Base-by-base conservation (phyloP, 2,113 vertebrate genomes). In the Anhinga rufa region DNA sequence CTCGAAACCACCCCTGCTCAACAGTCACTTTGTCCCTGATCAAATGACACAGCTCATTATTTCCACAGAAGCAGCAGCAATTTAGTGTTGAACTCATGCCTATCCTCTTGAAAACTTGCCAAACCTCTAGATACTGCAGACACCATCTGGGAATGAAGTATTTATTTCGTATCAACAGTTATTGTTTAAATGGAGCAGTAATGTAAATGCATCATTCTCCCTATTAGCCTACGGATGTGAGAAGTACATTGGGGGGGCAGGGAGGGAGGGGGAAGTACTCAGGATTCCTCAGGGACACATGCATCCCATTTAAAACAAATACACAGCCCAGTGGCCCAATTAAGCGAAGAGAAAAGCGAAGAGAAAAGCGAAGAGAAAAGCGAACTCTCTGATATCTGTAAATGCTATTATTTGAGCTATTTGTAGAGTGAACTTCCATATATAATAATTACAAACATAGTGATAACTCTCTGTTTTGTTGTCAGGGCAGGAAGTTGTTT, bases 141-240 rank as follows among this genome's bases (percentile, higher is more conserved):
- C 3, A 10, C 10, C 87, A 88, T 82, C 92, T 57, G 66, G 36
- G 66, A 95, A 91, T 69, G 4, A 82, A 92, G 65, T 80, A 82
- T 84, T 93, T 95, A 17, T 93, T 95, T 89, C 52, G 82, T 91
- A 84, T 49, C 52, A 92, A 76, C 14, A 57, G 14, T 87, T 94
- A 85, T 29, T 82, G 65, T 85, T 95, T 91, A 95, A 97, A 91
- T 76, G 65, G 48, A 95, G 36, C 44, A 64, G 29, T 76, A 87
- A 91, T 44, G 17, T 66, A 89, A 92, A 87, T 32, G 52, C 54
- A 82, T 71, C 19, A 40, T 76, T 84, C 48, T 76, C 48, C 52
- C 29, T 82, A 16, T 64, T 82, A 93, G 69, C 14, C 74, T 69
- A 84, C 84, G 17, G 38, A 75, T 42, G 49, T 3, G 3, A 90